Conservation (phyloP, 2,797 vertebrate genomes). For the Botia almorhae region DNA sequence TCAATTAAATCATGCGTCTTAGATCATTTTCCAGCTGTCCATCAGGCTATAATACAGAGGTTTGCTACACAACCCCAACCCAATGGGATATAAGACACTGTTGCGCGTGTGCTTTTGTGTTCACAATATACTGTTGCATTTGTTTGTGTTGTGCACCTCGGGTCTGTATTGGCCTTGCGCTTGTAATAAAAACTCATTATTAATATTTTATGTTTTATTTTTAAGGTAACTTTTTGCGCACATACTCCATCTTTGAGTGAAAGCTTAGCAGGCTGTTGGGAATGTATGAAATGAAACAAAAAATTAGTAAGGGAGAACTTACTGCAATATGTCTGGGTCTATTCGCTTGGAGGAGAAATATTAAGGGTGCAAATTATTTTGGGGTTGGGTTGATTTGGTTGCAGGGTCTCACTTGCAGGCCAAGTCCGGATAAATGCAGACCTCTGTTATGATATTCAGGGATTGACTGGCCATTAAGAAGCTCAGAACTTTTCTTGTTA, state of each 20-base stretch:
- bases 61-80: not conserved
- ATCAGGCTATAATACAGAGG: not conserved
- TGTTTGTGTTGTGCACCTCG: no score
- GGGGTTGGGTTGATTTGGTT: not conserved
- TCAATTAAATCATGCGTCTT: slow-evolving; percentile 6
- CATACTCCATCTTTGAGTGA: not conserved
- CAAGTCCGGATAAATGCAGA: not conserved
- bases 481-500: not conserved
- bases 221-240: not conserved
- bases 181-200: not conserved
- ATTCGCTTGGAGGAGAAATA: not conserved
- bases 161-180: no score
- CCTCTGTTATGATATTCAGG: not conserved
- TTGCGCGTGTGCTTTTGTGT: not conserved
- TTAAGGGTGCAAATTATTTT: not conserved
- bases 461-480: not conserved
- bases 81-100: not conserved
- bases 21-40: slow-evolving; percentile 12
- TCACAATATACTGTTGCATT: no score
- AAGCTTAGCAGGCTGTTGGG: not conserved
- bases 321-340: not conserved
- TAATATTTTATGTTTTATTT: not conserved
- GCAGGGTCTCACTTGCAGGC: not conserved
- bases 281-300: not conserved
- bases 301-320: not conserved